Evolutionary conservation across 1,140 invertebrate genomes (phyloP), one percentile per base, ranked within the genome.

Genomic region (Gonioctena quinquepunctata): DNA sequence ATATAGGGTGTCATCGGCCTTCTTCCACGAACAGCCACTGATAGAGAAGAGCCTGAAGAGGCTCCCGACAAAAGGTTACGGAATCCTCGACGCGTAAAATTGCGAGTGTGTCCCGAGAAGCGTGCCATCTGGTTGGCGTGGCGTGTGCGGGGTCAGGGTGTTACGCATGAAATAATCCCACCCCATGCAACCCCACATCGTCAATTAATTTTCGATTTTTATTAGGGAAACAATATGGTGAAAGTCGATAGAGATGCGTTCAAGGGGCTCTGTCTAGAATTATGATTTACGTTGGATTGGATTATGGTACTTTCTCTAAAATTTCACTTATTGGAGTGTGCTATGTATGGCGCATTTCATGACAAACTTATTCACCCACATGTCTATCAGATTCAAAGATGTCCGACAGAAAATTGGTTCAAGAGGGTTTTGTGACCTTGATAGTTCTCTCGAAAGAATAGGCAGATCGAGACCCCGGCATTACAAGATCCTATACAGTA

Each of bases 31-130:
- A n/a, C n/a, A n/a, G n/a, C n/a, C n/a, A n/a, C n/a, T n/a, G n/a
- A n/a, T n/a, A 42, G 11, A 13, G 33, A 42, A 42, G 33, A 42
- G 11, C 16, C 33, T 42, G 33, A 42, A 42, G 33, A 42, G 33
- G 11, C 16, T n/a, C 33, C 33, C 33, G 33, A 42, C 33, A 42
- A 42, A 42, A 42, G 33, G 0, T n/a, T n/a, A 22, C 33, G 60
- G 64, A 73, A 66, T 73, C 69, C 56, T 33, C 72, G 62, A 69
- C 69, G 72, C 72, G 69, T 74, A 74, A 74, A 74, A 74, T 74
- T 74, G 72, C 72, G 62, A 74, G 66, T 52, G 69, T 69, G 71
- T 67, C 48, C 54, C 70, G 60, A 42, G 52, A 50, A 57, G 33
- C 18, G 28, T 50, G 66, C 42, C 69, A 71, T 70, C 60, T 74